Conservation (phyloP, 2,888 invertebrate genomes). For the Tubiluchus corallicola region DNA sequence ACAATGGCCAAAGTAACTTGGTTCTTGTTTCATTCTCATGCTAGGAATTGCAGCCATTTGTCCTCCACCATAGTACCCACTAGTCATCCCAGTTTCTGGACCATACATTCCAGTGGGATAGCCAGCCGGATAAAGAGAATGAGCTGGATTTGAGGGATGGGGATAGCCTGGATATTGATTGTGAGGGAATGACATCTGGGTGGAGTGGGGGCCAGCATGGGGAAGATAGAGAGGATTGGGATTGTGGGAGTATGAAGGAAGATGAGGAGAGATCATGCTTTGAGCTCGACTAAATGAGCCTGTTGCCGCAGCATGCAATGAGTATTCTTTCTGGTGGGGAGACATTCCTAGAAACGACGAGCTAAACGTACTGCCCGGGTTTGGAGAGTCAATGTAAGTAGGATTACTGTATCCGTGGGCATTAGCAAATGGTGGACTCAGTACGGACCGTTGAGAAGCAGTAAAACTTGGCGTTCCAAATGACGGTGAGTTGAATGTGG, state of each 20-base stretch:
- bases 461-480: too few species aligned
- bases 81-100: neutral
- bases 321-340: neutral
- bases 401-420: neutral
- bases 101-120: neutral
- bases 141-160: neutral
- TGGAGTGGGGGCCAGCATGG: neutral
- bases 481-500: too few species aligned
- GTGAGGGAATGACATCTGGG: neutral
- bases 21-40: neutral
- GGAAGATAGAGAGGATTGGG: neutral
- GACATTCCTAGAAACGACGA: neutral
- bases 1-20: slow-evolving; percentile 3
- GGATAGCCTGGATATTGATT: neutral
- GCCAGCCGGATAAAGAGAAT: neutral
- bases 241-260: neutral
- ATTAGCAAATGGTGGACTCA: neutral
- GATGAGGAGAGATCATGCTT: neutral
- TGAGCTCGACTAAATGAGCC: neutral
- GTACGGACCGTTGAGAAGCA: neutral
- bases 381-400: neutral
- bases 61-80: neutral
- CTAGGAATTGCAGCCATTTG: neutral
- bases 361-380: neutral
- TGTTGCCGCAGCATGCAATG: too few species aligned